Percentiles rank a stretch among this genome's conserved stretches.
These are phyloP conservation scores for Cataglyphis cursor DNA, from an alignment of 2,888 invertebrate genomes.

Conservation along the genomic window DNA sequence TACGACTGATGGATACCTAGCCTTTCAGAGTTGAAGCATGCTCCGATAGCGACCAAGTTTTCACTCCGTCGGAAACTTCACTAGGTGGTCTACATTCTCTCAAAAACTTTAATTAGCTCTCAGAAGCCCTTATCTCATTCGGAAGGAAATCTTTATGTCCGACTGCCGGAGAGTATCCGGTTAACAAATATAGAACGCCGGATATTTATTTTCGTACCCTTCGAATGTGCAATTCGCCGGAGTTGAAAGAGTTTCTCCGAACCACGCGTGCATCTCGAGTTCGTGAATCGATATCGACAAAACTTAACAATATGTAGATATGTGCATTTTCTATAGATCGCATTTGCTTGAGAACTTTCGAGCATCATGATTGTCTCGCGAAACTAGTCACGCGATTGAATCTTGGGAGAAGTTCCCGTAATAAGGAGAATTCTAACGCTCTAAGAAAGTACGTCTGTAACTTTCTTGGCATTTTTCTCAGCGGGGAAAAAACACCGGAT, in stretches of 20 bases:
- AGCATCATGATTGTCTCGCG: conserved; percentile 14
- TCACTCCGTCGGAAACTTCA: conserved; percentile 59
- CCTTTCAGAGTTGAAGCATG: conserved; percentile 46
- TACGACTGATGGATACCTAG: conserved; percentile 39
- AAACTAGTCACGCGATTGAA: conserved; percentile 43
- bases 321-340: conserved; percentile 27
- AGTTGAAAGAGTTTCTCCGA: conserved; percentile 65
- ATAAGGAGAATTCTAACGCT: conserved; percentile 30
- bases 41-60: conserved; percentile 56
- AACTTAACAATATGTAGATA: conserved; percentile 28
- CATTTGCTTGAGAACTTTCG: conserved; percentile 37
- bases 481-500: conserved; percentile 24
- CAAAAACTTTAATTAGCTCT: conserved; percentile 78
- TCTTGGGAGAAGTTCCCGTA: conserved; percentile 23
- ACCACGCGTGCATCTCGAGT: neutral
- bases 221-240: conserved; percentile 60
- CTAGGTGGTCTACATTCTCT: conserved; percentile 53
- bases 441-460: conserved; percentile 16
- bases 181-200: conserved; percentile 55
- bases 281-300: conserved; percentile 40
- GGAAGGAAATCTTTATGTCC: conserved; percentile 64
- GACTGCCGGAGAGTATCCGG: conserved; percentile 42
- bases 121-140: conserved; percentile 66
- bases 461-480: conserved; percentile 23
- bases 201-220: conserved; percentile 56